Percentiles rank a stretch among this genome's conserved stretches.
Conservation (phyloP, 2,888 invertebrate genomes). For the Proisotoma minuta region DNA sequence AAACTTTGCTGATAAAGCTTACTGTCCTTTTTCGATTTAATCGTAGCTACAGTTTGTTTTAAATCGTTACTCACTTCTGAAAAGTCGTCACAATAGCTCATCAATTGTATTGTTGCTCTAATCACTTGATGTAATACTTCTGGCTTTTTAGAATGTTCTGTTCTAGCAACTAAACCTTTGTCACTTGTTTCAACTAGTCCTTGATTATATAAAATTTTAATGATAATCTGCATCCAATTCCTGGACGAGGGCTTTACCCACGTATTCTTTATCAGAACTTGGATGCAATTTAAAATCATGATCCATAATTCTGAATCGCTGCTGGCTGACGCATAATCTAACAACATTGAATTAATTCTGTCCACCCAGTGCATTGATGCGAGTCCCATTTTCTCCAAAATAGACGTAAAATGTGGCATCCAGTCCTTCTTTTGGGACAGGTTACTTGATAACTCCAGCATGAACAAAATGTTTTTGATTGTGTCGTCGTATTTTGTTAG, state of each 20-base stretch:
- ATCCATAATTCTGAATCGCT: slow-evolving; percentile 29
- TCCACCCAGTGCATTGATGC: slow-evolving; percentile 34
- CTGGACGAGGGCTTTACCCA: slow-evolving; percentile 28
- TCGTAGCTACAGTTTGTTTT: neutral
- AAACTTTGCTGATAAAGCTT: neutral
- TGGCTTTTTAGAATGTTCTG: neutral
- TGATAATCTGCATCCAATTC: neutral
- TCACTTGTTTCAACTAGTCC: neutral
- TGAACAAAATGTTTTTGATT: slow-evolving; percentile 29
- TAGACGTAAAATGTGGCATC: slow-evolving; percentile 25
- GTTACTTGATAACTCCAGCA: slow-evolving; percentile 30
- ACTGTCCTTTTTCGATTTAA: neutral
- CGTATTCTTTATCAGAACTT: slow-evolving; percentile 26
- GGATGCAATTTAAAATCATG: slow-evolving; percentile 18
- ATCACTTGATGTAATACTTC: no score
- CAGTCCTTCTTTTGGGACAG: slow-evolving; percentile 19
- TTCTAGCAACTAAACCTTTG: neutral
- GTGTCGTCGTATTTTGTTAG: slow-evolving; percentile 38
- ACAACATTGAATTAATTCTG: slow-evolving; percentile 24
- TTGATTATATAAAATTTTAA: neutral
- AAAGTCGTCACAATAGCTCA: neutral
- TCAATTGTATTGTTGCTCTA: neutral
- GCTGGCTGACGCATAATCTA: slow-evolving; percentile 17
- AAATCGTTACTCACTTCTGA: neutral
- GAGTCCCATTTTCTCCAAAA: slow-evolving; percentile 24